Base-by-base conservation (phyloP, 2,797 vertebrate species). In the Karalla daura region DNA sequence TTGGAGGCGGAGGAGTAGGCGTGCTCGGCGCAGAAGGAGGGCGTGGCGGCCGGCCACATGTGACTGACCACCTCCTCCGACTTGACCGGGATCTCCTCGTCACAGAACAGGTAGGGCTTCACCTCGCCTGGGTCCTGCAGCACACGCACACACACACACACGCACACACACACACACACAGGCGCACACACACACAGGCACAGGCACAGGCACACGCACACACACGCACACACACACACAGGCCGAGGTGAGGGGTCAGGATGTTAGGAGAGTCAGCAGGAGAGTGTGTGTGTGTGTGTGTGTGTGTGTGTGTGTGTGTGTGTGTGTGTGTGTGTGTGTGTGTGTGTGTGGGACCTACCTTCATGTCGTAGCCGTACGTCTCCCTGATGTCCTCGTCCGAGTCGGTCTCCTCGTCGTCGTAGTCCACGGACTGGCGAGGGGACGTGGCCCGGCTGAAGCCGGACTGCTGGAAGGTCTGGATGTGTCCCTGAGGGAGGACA, bases 1-100 rank as follows among this genome's bases (percentile, higher is more conserved):
- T 99, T 99, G 32, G 98, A 99, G 71, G 98, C 98, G 14, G 97
- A 98, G 0, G 98, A 99, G 79, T 99, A 99, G 0, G 98, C 98
- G 0, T 99, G 98, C 15, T 99, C 98, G 0, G 97, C 95, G 37
- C 98, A 99, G 89, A 99, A 99, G 0, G 98, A 98, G 14, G 97
- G 96, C 0, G 94, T 93, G 7, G 93, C 95, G 7, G 78, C 74
- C 0, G 96, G 96, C 98, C 98, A 99, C 95, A 99, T 99, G 88
- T 99, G 97, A 68, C 96, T 98, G 61, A 99, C 98, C 27, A 99
- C 97, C 85, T 99, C 98, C 81, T 99, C 98, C 1, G 98, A 98
- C 72, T 99, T 99, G 11, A 99, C 98, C 0, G 97, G 98, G 41
- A 99, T 99, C 90, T 99, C 98, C 78, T 99, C 98, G 59, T 99